phyloP scores from a whole-genome alignment of 1,140 invertebrate genomes.

The Triops longicaudatus region DNA sequence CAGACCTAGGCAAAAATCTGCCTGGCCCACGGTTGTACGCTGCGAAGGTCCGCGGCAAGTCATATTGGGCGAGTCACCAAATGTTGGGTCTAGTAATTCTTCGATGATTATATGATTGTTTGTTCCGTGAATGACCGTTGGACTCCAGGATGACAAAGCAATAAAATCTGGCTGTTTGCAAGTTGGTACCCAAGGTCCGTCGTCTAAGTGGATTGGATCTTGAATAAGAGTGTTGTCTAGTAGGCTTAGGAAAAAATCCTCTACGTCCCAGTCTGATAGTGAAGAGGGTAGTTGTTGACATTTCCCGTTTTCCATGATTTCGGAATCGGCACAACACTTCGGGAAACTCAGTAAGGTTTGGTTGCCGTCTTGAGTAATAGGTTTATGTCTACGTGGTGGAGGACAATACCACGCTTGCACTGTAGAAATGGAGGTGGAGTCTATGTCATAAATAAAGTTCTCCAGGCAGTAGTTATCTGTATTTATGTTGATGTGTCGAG shows the following conservation, averaged over 20 bases:
- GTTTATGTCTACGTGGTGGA: not conserved
- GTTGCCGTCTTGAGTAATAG: not conserved
- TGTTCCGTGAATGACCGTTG: not conserved
- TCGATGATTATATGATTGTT: not conserved
- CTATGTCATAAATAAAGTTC: not conserved
- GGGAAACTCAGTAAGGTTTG: not conserved
- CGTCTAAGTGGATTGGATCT: not conserved
- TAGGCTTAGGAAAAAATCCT: not conserved
- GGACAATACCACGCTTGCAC: conserved; percentile 16
- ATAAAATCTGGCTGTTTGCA: not conserved
- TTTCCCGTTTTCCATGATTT: not conserved
- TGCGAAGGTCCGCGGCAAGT: not conserved
- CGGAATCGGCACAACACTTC: conserved; percentile 1
- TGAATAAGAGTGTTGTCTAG: not conserved
- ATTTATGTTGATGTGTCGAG: not conserved
- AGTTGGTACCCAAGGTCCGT: not conserved
- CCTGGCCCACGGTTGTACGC: not conserved
- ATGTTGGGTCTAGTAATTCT: not conserved
- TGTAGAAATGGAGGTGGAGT: not conserved
- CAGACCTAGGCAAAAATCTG: not conserved
- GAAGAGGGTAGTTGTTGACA: not conserved
- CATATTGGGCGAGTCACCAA: not conserved
- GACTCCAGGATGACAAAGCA: not conserved
- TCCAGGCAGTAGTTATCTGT: conserved; percentile 18
- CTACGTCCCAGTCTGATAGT: not conserved